phyloP scores from a whole-genome alignment of 2,888 invertebrate species.

The Pseudococcus jackbeardsleyi region DNA sequence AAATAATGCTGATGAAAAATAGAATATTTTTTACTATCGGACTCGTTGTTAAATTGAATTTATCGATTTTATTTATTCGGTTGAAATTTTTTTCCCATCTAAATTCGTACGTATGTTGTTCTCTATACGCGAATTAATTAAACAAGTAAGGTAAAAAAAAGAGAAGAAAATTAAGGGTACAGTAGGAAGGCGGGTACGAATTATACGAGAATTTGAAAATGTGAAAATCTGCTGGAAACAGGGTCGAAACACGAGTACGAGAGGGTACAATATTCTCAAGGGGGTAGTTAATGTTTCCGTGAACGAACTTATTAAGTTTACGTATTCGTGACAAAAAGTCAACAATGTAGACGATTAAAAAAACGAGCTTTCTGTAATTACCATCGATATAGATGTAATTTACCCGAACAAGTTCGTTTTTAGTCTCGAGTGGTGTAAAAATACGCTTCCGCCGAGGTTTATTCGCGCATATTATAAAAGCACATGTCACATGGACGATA shows the following conservation, averaged over 20 bases:
- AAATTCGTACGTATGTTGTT: background rate
- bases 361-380: slow-evolving; percentile 46
- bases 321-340: slow-evolving; percentile 55
- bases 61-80: slow-evolving; percentile 35
- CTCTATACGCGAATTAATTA: background rate
- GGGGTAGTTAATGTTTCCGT: slow-evolving; percentile 51
- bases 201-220: background rate
- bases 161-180: background rate
- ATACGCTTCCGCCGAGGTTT: slow-evolving; percentile 19
- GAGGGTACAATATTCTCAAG: background rate
- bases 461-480: background rate
- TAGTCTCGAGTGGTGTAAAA: slow-evolving; percentile 39
- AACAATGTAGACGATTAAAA: slow-evolving; percentile 53
- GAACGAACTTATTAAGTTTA: slow-evolving; percentile 53
- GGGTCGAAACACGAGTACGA: background rate
- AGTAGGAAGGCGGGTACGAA: background rate
- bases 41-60: slow-evolving; percentile 35
- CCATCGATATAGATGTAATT: slow-evolving; percentile 41
- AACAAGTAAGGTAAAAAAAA: background rate
- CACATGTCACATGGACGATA: background rate
- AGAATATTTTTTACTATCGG: background rate
- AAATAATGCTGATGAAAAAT: background rate
- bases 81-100: background rate
- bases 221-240: slow-evolving; percentile 34
- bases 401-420: slow-evolving; percentile 33